These are phyloP conservation scores for Drosophila parabipectinata DNA, from an alignment of 1,140 invertebrate species.

Conservation along the genomic window DNA sequence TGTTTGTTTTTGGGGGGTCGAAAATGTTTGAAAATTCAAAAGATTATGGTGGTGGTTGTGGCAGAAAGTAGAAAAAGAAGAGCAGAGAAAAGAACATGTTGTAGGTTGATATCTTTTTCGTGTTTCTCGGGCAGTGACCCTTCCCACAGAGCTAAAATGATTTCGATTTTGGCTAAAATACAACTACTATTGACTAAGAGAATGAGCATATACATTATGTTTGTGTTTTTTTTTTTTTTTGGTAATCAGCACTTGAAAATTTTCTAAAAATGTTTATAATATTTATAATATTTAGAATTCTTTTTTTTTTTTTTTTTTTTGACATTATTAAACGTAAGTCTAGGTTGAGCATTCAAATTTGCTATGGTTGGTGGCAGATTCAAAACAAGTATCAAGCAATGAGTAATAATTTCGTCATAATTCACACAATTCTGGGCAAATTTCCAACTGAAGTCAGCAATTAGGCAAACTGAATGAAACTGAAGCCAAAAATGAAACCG, in stretches of 20 bases:
- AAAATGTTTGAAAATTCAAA: conserved; percentile 40
- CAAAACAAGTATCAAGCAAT: conserved; percentile 66
- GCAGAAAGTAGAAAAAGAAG: conserved; percentile 74
- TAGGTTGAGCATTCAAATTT: conserved; percentile 79
- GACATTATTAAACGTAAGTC: conserved; percentile 55
- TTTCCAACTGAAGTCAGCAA: conserved; percentile 41
- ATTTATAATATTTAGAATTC: conserved; percentile 36
- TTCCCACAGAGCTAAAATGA: conserved; percentile 39
- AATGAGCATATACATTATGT: conserved; percentile 64
- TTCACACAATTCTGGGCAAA: conserved; percentile 42
- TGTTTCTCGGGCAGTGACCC: conserved; percentile 50
- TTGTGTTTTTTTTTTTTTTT: conserved; percentile 19
- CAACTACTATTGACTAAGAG: conserved; percentile 71
- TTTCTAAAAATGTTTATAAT: conserved; percentile 71
- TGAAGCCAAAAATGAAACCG: conserved; percentile 39
- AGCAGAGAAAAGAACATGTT: conserved; percentile 80
- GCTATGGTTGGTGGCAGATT: conserved; percentile 61
- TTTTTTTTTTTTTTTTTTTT: conserved; percentile 23
- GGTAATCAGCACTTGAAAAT: conserved; percentile 81
- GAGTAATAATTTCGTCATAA: conserved; percentile 49
- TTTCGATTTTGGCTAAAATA: conserved; percentile 61
- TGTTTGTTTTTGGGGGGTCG: conserved; percentile 19
- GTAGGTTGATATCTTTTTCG: conserved; percentile 53
- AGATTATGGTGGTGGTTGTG: conserved; percentile 47
- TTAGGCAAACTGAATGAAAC: conserved; percentile 48